A percentile compares a stretch with the other conserved stretches of the same genome.
Evolutionary conservation across 2,113 vertebrate species (phyloP).

Genomic region (Murina feae): DNA sequence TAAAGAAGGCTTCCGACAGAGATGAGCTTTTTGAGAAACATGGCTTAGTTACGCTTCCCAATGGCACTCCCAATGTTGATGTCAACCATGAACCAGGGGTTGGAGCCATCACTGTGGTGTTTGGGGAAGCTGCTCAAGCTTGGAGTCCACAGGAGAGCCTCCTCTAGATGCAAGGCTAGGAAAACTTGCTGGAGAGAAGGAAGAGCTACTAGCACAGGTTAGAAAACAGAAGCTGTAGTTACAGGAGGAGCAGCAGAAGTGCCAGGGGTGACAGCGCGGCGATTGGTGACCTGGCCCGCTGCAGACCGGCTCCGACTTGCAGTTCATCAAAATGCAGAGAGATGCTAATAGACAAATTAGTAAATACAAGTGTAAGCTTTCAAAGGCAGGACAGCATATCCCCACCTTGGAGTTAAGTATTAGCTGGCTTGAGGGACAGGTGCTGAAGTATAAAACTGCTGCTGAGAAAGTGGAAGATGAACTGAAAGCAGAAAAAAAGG

Average conservation of each 20-base stretch:
- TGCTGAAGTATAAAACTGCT: constrained; percentile 90
- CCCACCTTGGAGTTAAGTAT: constrained; percentile 97
- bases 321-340: constrained; percentile 96
- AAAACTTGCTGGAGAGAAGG: constrained; percentile 96
- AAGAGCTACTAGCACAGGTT: constrained; percentile 91
- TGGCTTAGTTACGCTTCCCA: constrained; percentile 94
- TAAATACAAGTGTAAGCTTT: constrained; percentile 98
- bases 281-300: constrained; percentile 84
- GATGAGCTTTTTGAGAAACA: constrained; percentile 98
- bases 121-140: constrained; percentile 95
- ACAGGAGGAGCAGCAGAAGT: constrained; percentile 94
- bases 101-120: constrained; percentile 90
- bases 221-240: constrained; percentile 94
- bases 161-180: constrained; percentile 96
- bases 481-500: constrained; percentile 96
- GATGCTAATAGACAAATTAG: constrained; percentile 97
- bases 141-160: constrained; percentile 96
- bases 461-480: constrained; percentile 97
- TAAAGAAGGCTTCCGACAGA: constrained; percentile 95
- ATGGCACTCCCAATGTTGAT: constrained; percentile 93
- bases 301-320: constrained; percentile 95
- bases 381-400: constrained; percentile 97
- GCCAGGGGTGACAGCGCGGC: constrained; percentile 84
- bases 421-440: constrained; percentile 94
- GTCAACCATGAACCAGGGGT: constrained; percentile 85